Evolutionary conservation across 1,140 invertebrate species (phyloP).

Genomic region (Bombus difficillimus): DNA sequence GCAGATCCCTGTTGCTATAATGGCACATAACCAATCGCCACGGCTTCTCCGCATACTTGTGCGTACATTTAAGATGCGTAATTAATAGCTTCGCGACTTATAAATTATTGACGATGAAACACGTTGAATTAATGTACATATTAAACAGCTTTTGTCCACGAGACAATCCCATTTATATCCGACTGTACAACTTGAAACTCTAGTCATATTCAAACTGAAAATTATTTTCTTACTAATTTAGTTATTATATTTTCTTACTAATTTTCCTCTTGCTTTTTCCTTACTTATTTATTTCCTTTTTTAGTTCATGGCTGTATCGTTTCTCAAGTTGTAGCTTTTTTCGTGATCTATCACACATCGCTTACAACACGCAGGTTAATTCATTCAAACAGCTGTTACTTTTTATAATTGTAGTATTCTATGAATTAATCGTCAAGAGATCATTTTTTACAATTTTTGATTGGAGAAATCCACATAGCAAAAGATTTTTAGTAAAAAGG

Average conservation of each 20-base stretch:
- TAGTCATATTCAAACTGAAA: not conserved
- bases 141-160: constrained; percentile 38
- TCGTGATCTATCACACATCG: not conserved
- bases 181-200: not conserved
- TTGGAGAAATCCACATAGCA: not conserved
- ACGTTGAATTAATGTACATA: constrained; percentile 44
- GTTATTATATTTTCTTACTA: not conserved
- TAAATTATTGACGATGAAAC: constrained; percentile 53
- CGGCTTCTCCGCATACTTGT: constrained; percentile 5
- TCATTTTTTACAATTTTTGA: no score
- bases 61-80: constrained; percentile 22
- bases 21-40: not conserved
- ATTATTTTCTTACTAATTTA: not conserved
- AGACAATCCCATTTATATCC: not conserved
- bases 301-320: no score
- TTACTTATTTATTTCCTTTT: not conserved
- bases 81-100: constrained; percentile 48
- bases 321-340: no score
- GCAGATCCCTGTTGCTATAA: not conserved
- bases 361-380: not conserved
- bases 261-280: not conserved
- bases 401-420: not conserved
- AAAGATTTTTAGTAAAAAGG: not conserved
- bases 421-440: not conserved
- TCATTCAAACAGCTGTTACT: not conserved